Conservation (phyloP, 2,888 invertebrate genomes). For the Drosophila acutilabella region DNA sequence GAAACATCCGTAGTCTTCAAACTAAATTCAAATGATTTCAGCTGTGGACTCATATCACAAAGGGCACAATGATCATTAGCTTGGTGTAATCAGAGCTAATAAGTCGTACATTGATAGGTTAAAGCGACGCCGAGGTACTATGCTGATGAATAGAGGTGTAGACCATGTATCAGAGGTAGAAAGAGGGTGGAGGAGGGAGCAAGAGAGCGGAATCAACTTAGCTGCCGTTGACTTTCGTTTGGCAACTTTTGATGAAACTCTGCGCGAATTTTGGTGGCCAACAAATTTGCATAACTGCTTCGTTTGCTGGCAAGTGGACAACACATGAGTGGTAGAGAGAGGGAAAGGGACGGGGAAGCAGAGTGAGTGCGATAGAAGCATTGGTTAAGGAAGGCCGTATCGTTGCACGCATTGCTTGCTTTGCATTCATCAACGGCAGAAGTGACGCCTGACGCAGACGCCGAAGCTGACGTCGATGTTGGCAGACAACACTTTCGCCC, state of each 20-base stretch:
- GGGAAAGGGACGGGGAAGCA: neutral
- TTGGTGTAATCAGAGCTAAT: conserved; percentile 50
- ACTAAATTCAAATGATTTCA: neutral
- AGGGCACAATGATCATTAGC: conserved; percentile 41
- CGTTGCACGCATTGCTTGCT: conserved; percentile 76
- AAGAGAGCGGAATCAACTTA: conserved; percentile 36
- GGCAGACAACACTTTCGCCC: conserved; percentile 55
- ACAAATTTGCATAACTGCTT: conserved; percentile 78
- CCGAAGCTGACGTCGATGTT: conserved; percentile 22
- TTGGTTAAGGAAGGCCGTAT: conserved; percentile 40
- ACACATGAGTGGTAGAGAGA: neutral
- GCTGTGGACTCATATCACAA: neutral
- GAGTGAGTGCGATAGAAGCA: conserved; percentile 11
- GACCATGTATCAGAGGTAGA: neutral
- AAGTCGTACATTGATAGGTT: conserved; percentile 43
- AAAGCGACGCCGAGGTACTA: conserved; percentile 10
- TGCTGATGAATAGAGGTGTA: conserved; percentile 5
- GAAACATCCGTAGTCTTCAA: neutral
- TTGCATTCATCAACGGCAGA: conserved; percentile 74
- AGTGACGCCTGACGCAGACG: conserved; percentile 25
- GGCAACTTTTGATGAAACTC: conserved; percentile 79
- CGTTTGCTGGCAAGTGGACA: conserved; percentile 54
- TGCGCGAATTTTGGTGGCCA: conserved; percentile 62
- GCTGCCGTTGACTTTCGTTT: conserved; percentile 49
- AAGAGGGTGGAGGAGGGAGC: neutral